Base-by-base conservation (phyloP, 2,888 invertebrate genomes). In the Kuschelorhynchus macadamiae region DNA sequence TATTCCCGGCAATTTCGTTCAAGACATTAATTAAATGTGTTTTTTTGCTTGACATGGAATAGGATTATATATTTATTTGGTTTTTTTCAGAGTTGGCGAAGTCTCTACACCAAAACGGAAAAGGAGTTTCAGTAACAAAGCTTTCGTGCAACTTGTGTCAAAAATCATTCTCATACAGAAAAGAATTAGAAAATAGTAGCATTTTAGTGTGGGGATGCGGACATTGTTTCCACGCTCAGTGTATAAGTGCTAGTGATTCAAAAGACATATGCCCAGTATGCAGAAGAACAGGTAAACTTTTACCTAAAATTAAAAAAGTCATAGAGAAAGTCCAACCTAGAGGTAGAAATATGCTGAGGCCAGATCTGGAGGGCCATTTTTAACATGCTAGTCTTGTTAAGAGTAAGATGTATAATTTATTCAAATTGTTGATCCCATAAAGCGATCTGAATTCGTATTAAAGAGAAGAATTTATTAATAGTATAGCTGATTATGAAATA, bases 321-420 rank as follows among this genome's bases (percentile, higher is more conserved):
- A 41, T 41, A 16, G 67, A 39, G 17, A 73, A 71, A 47, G 61
- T 63, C 49, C 42, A 65, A 14, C 9, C 44, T 55, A 63, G 75
- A 70, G 60, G 73, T 50, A 72, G 71, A 46, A 55, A 53, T 44
- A 71, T 75, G 53, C 57, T 72, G 55, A 77, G 83, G 66, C 83
- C 83, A 12, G 81, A 84, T 71, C 72, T 84, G 42, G 83, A 84
- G 72, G 83, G 83, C 25, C 81, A 81, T 70, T 83, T 84, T 76
- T 83, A 79, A 78, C 25, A 36, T 41, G 30, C 55, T 55, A 55
- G 55, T 55, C 55, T 25, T 52, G 18, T 55, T 55, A n/a, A 47
- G 21, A 11, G 8, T 32, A 21, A 11, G 39, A 36, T 52, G 36
- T n/a, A 49, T 25, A 25, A 7, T 11, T 39, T 52, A 52, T 52